These are phyloP conservation scores for Drosophila chauvacae DNA, from an alignment of 1,140 invertebrate genomes.

Conservation along the genomic window DNA sequence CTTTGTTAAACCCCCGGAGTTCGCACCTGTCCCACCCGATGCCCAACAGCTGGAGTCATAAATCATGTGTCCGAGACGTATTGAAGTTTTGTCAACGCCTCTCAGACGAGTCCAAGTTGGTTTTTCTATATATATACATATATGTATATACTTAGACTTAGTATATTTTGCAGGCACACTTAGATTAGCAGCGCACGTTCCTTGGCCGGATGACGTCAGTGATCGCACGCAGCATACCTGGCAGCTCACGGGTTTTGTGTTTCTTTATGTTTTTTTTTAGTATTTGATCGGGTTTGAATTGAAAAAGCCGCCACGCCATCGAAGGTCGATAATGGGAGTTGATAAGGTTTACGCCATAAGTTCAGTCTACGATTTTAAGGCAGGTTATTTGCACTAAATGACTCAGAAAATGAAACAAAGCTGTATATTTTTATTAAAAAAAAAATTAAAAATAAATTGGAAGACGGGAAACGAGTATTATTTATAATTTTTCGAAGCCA, in stretches of 20 bases:
- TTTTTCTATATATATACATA: slow-evolving; percentile 2
- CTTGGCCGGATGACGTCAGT: slow-evolving; percentile 39
- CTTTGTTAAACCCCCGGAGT: not conserved
- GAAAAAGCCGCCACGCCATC: slow-evolving; percentile 21
- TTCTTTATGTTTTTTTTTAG: not conserved
- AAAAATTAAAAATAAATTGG: not conserved
- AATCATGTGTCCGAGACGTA: slow-evolving; percentile 29
- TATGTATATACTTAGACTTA: not conserved
- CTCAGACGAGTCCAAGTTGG: slow-evolving; percentile 35
- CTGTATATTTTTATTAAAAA: not conserved
- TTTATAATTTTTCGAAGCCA: not conserved
- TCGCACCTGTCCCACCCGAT: slow-evolving; percentile 16
- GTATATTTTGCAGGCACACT: slow-evolving; percentile 27
- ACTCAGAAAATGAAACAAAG: not conserved
- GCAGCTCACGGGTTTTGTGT: slow-evolving; percentile 12
- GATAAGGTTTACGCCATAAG: slow-evolving; percentile 21
- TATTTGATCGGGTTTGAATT: slow-evolving; percentile 37
- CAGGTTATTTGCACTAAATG: not conserved
- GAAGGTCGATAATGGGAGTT: slow-evolving; percentile 33
- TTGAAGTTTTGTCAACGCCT: slow-evolving; percentile 46
- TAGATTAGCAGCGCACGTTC: slow-evolving; percentile 56
- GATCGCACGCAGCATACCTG: slow-evolving; percentile 22
- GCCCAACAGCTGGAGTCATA: slow-evolving; percentile 27
- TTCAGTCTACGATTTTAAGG: slow-evolving; percentile 1
- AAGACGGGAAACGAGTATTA: not conserved